A percentile compares a stretch with the other conserved stretches of the same genome.
phyloP scores from a whole-genome alignment of 2,888 invertebrate genomes.

The Prosopocoilus inquinatus region DNA sequence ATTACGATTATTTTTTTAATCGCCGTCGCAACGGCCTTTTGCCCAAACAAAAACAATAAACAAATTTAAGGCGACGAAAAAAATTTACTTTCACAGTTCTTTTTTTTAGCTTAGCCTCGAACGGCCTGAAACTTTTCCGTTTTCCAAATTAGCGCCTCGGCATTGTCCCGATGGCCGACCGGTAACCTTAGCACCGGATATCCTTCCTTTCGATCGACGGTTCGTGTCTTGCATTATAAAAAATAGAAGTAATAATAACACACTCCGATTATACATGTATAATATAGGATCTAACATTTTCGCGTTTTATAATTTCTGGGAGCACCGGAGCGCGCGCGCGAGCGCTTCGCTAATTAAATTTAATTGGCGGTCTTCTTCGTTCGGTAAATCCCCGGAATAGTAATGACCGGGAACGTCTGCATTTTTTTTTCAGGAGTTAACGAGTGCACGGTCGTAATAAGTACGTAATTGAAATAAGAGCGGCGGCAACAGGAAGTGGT shows the following conservation, averaged over 20 bases:
- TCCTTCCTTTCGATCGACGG: constrained; percentile 24
- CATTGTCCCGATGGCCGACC: constrained; percentile 28
- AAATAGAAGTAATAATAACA: neutral
- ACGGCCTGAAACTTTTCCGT: constrained; percentile 5
- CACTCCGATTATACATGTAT: neutral
- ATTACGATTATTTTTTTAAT: too few species aligned
- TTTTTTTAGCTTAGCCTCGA: constrained; percentile 5
- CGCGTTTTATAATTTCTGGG: neutral
- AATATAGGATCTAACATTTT: too few species aligned
- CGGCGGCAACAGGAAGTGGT: too few species aligned
- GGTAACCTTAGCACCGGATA: constrained; percentile 28
- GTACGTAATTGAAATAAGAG: too few species aligned
- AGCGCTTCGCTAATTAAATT: too few species aligned
- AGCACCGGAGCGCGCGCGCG: neutral
- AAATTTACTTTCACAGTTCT: neutral
- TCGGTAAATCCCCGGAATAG: too few species aligned
- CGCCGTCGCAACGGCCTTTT: too few species aligned
- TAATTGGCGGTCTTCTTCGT: too few species aligned
- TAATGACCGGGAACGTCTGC: too few species aligned
- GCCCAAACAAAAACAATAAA: too few species aligned
- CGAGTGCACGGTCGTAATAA: too few species aligned
- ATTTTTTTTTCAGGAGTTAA: too few species aligned
- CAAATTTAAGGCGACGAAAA: neutral
- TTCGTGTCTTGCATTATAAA: neutral
- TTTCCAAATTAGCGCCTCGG: constrained; percentile 21